Evolutionary conservation across 2,113 vertebrate genomes (phyloP).

Genomic region (Alouatta palliata): DNA sequence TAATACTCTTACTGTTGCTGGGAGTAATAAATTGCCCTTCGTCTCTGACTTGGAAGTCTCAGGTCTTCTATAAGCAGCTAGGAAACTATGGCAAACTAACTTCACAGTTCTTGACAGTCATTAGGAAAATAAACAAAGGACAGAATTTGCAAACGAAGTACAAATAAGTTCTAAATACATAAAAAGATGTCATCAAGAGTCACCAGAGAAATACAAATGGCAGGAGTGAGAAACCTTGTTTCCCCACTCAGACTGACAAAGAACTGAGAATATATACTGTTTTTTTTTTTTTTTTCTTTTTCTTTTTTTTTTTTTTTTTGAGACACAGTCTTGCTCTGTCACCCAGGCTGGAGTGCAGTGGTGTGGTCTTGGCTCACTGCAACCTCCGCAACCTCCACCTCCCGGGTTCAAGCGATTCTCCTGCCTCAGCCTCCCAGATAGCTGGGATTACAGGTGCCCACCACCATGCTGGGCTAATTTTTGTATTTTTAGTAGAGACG

Average conservation of each 20-base stretch:
- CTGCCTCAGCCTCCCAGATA: no score
- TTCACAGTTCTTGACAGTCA: not conserved
- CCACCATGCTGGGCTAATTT: no score
- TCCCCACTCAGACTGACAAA: not conserved
- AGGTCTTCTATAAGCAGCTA: not conserved
- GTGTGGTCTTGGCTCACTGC: no score
- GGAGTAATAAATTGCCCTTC: not conserved
- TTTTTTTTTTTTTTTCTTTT: no score
- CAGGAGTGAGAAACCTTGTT: not conserved
- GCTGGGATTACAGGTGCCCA: no score
- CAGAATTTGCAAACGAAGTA: not conserved
- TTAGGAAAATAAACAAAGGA: not conserved
- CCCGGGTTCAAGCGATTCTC: no score
- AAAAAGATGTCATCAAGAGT: not conserved
- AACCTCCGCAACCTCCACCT: no score
- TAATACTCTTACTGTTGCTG: not conserved
- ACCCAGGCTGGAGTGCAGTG: no score
- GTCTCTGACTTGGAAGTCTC: not conserved
- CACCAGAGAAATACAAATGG: not conserved
- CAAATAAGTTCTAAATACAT: not conserved
- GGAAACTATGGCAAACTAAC: not conserved
- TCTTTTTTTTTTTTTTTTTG: no score
- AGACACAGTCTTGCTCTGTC: no score
- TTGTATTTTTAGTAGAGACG: no score
- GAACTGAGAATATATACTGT: not conserved